A percentile compares a stretch with the other conserved stretches of the same genome.
Conservation (phyloP, 2,113 vertebrate genomes). For the Phrynocephalus versicolor region DNA sequence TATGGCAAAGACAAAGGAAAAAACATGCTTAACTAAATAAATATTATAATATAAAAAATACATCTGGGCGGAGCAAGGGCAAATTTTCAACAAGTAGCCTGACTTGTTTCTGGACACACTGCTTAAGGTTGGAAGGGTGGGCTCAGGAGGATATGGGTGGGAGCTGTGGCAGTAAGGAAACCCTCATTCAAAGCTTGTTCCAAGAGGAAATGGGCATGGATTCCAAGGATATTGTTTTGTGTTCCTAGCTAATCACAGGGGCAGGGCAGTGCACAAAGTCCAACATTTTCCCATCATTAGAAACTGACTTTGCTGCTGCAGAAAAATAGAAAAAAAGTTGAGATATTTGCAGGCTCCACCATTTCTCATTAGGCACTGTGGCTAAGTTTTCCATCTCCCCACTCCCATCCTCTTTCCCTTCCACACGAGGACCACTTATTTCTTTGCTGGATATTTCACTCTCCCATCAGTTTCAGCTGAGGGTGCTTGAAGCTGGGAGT, state of each 20-base stretch:
- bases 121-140: conserved; percentile 61
- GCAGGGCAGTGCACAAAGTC: background rate
- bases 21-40: background rate
- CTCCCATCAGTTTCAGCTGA: rapidly evolving
- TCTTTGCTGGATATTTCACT: background rate
- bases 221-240: conserved; percentile 70
- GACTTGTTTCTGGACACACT: conserved; percentile 20
- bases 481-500: background rate
- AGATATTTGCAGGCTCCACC: rapidly evolving
- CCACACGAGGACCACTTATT: background rate
- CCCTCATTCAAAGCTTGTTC: conserved; percentile 60
- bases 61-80: conserved; percentile 23
- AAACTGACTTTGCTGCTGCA: background rate
- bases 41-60: too few relatives aligned
- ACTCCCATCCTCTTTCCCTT: background rate
- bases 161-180: conserved; percentile 61
- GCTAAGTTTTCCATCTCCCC: background rate
- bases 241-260: conserved; percentile 72
- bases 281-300: conserved; percentile 38
- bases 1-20: background rate
- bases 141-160: conserved; percentile 71
- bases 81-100: conserved; percentile 13
- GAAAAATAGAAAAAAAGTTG: background rate
- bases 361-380: background rate
- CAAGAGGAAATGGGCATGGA: conserved; percentile 68